These are phyloP conservation scores for Caprella mutica DNA, from an alignment of 2,888 invertebrate genomes.

Conservation along the genomic window DNA sequence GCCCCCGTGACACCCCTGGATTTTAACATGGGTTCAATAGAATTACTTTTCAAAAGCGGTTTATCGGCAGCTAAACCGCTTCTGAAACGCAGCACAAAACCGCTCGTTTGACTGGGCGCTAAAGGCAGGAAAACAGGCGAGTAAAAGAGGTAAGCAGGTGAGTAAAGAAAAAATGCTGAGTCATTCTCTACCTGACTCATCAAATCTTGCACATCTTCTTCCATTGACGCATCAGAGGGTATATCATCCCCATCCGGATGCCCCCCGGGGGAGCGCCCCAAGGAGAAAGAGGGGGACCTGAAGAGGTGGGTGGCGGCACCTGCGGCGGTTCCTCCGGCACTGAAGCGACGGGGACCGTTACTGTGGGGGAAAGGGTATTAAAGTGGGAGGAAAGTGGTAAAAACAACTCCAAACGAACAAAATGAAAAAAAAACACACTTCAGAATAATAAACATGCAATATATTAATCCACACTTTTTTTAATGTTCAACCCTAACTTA, in stretches of 20 bases:
- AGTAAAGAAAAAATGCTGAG: not conserved
- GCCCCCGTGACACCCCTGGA: too few relatives aligned
- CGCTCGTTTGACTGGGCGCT: too few relatives aligned
- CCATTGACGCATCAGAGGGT: slow-evolving; percentile 83
- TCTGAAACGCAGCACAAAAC: too few relatives aligned
- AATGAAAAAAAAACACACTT: not conserved
- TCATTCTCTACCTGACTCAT: slow-evolving; percentile 66
- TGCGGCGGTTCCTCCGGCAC: slow-evolving; percentile 30
- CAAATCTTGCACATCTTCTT: slow-evolving; percentile 86
- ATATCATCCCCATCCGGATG: slow-evolving; percentile 88
- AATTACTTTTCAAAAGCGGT: too few relatives aligned
- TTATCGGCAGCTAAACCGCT: too few relatives aligned
- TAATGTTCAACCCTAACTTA: too few relatives aligned
- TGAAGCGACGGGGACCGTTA: slow-evolving; percentile 22
- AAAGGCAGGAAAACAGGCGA: too few relatives aligned
- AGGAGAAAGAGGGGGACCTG: slow-evolving; percentile 84
- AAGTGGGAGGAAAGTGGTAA: not conserved
- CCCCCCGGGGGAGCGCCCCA: slow-evolving; percentile 63
- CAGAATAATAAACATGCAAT: not conserved
- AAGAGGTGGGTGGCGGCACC: slow-evolving; percentile 54
- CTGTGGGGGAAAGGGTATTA: not conserved
- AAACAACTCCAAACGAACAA: not conserved
- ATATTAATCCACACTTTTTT: too few relatives aligned
- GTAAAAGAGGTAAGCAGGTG: too few relatives aligned
- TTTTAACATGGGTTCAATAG: too few relatives aligned